Base-by-base conservation (phyloP, 2,888 invertebrate species). In the Perizoma affinitatum region DNA sequence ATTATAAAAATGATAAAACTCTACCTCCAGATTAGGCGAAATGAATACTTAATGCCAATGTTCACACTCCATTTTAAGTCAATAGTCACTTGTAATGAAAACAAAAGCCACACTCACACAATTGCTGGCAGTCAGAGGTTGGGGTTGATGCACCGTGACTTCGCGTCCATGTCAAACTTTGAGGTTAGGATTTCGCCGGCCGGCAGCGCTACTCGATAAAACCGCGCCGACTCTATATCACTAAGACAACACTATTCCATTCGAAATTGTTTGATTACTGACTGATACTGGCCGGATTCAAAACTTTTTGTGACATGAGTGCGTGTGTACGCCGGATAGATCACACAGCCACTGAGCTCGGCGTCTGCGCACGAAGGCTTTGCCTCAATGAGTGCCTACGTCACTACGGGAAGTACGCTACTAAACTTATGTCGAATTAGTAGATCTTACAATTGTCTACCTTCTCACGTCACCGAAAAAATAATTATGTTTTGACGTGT, bases 291-390 rank as follows among this genome's bases (percentile, higher is more conserved):
- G 42, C 6, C 35, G 41, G 46, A 58, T 59, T 50, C 46, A 53
- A 58, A 57, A 56, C 72, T 75, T 75, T 77, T 80, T 78, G 80
- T 80, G 75, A 78, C 82, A 84, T 86, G 80, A 78, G 84, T 83
- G 90, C 92, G 92, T 92, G 89, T 91, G 85, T 83, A 82, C 88
- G 72, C 79, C 86, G 82, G 81, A 88, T 92, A 90, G 91, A 87
- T 87, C 90, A 91, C 90, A 80, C 81, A 69, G 82, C 79, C 87
- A 92, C 92, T 92, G 92, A 91, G 87, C 84, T 68, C 74, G 55
- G 82, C 81, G 86, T 73, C 69, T 71, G 84, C 88, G 83, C 82
- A 79, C 79, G 72, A 75, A 79, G 83, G 73, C 87, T 86, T 83
- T 80, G 84, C 75, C 83, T 91, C 83, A 89, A 90, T 89, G 88